Base-by-base conservation (phyloP, 2,888 invertebrate genomes). In the Trilocha varians region DNA sequence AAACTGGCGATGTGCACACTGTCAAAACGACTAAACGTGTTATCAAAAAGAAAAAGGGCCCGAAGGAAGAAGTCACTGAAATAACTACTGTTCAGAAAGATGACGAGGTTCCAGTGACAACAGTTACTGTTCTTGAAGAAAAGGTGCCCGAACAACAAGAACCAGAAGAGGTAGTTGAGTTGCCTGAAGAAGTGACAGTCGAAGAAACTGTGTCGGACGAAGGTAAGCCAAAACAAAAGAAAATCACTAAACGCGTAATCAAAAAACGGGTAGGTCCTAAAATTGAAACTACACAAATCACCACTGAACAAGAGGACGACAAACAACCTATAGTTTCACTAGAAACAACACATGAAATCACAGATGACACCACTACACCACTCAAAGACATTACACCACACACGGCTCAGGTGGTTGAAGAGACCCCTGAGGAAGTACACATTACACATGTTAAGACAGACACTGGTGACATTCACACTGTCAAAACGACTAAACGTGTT, bases 1-100 rank as follows among this genome's bases (percentile, higher is more conserved):
- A 65, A 39, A 55, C 63, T 47, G 70, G 68, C 2, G 69, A 65
- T 5, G 49, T 65, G 3, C 65, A 63, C 17, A 64, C 62, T 45
- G 68, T 69, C 39, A 68, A 61, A 1, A 68, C 67, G 0, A 82
- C 77, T 8, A 87, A 74, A 47, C 78, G 79, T 2, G 67, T 73
- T 3, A 73, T 83, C 2, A 87, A 76, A 49, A 78, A 78, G 38
- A 69, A 64, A 44, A 75, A 70, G 38, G 86, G 78, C 1, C 57
- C 61, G 0, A 82, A 83, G 41, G 62, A 75, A 45, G 79, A 83
- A 49, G 65, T 76, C 25, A 80, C 86, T 1, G 42, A 42, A 38
- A 42, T 42, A 6, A 42, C 42, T 0, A 42, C 42, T 2, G 18
- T 42, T 48, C 70, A 47, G 57, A 77, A 65, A 50, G 61, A 78